Percentiles rank a stretch among this genome's conserved stretches.
Evolutionary conservation across 1,140 invertebrate species (phyloP).

Genomic region (Leptopilina clavipes): DNA sequence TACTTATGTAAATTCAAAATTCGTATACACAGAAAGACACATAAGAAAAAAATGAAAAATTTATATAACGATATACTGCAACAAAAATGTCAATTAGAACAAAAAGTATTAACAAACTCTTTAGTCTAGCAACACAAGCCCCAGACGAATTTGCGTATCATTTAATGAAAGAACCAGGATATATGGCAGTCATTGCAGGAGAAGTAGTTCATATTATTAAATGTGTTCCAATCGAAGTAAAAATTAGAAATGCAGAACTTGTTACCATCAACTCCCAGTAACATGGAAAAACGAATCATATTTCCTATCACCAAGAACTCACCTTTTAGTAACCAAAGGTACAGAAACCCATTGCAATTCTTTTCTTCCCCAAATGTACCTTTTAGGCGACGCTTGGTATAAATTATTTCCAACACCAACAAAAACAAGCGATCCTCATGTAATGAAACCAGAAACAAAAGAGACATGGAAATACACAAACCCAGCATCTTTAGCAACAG

Average conservation of each 20-base stretch:
- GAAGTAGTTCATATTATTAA: conserved; percentile 44
- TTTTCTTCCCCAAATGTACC: conserved; percentile 38
- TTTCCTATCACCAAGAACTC: conserved; percentile 45
- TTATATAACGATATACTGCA: conserved; percentile 40
- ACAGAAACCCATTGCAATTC: conserved; percentile 43
- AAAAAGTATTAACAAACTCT: conserved; percentile 38
- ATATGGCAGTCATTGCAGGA: conserved; percentile 39
- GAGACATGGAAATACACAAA: conserved; percentile 49
- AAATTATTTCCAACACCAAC: conserved; percentile 34
- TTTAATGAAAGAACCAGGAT: conserved; percentile 42
- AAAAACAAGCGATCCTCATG: conserved; percentile 17
- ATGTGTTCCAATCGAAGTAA: conserved; percentile 37
- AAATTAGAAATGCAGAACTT: conserved; percentile 33
- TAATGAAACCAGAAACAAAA: conserved; percentile 37
- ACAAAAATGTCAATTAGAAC: conserved; percentile 28
- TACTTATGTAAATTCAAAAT: conserved; percentile 48
- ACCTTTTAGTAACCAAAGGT: conserved; percentile 40
- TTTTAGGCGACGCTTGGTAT: conserved; percentile 44
- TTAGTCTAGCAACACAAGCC: conserved; percentile 31
- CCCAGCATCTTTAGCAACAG: conserved; percentile 35
- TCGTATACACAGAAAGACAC: conserved; percentile 49
- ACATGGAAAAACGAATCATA: conserved; percentile 18
- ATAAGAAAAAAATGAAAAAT: conserved; percentile 33
- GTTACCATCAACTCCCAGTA: conserved; percentile 47
- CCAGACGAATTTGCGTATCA: conserved; percentile 44